Evolutionary conservation across 1,140 invertebrate genomes (phyloP).

Genomic region (Yoshiicerus persimilis): DNA sequence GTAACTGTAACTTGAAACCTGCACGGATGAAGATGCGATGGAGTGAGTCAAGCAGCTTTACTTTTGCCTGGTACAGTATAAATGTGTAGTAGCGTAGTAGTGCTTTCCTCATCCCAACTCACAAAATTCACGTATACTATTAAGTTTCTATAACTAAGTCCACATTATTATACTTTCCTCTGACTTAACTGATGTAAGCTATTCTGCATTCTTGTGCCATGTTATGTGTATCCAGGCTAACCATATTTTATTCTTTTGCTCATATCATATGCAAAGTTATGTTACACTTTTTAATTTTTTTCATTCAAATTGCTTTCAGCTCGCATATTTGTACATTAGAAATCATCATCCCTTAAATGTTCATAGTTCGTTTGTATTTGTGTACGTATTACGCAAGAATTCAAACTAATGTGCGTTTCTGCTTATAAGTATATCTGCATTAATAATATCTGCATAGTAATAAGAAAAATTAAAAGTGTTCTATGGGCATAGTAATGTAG

Average conservation of each 20-base stretch:
- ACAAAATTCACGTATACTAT: neutral
- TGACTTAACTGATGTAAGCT: neutral
- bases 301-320: constrained; percentile 8
- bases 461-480: too few species aligned
- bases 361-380: too few species aligned
- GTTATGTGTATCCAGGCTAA: neutral
- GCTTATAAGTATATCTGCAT: too few species aligned
- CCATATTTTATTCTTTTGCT: constrained; percentile 7
- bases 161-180: neutral
- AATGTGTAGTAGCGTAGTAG: too few species aligned
- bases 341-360: neutral
- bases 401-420: too few species aligned
- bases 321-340: neutral
- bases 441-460: too few species aligned
- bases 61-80: neutral
- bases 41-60: neutral
- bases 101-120: neutral
- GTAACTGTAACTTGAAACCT: constrained; percentile 9
- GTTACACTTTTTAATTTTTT: constrained; percentile 18
- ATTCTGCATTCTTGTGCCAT: constrained; percentile 9
- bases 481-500: too few species aligned
- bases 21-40: neutral
- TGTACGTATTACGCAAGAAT: too few species aligned
- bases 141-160: neutral
- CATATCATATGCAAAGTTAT: constrained; percentile 21